Evolutionary conservation across 1,140 invertebrate species (phyloP), one percentile per base, ranked within the genome.

Genomic region (Eulimnadia texana): DNA sequence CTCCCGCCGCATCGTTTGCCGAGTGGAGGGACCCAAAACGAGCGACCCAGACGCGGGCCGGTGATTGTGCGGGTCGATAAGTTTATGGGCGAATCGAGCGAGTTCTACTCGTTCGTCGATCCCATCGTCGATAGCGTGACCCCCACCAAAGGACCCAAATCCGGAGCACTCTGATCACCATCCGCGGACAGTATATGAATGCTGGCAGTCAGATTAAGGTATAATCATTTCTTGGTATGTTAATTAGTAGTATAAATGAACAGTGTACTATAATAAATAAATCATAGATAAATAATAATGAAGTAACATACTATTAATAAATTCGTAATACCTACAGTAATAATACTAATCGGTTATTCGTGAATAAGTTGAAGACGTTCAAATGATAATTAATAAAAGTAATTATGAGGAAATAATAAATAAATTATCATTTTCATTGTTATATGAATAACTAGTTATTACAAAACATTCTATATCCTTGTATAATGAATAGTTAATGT

Each of bases 171-270:
- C 81, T 81, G 62, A 72, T 98, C 42, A 84, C 80, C 61, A 93
- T 99, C 62, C 85, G 81, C 63, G 96, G 96, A 10, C 81, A 84
- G 64, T 86, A 94, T 74, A 85, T 99, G 79, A 92, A 98, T 74
- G 90, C 94, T 50, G 96, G 96, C 23, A 93, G 90, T 71, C 83
- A 83, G 56, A 93, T 92, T 67, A 82, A 85, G 69, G 93, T 94
- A 0, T 88, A 84, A 23, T 20, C 19, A 19, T 53, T n/a, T n/a
- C n/a, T n/a, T n/a, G n/a, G n/a, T n/a, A n/a, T n/a, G n/a, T n/a
- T n/a, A n/a, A n/a, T n/a, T n/a, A n/a, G n/a, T n/a, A n/a, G n/a
- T n/a, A n/a, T n/a, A n/a, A n/a, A n/a, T n/a, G n/a, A n/a, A n/a
- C n/a, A n/a, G n/a, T n/a, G n/a, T n/a, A n/a, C n/a, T n/a, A n/a